Evolutionary conservation across 1,140 invertebrate genomes (phyloP).

Genomic region (Caligus rogercresseyi): DNA sequence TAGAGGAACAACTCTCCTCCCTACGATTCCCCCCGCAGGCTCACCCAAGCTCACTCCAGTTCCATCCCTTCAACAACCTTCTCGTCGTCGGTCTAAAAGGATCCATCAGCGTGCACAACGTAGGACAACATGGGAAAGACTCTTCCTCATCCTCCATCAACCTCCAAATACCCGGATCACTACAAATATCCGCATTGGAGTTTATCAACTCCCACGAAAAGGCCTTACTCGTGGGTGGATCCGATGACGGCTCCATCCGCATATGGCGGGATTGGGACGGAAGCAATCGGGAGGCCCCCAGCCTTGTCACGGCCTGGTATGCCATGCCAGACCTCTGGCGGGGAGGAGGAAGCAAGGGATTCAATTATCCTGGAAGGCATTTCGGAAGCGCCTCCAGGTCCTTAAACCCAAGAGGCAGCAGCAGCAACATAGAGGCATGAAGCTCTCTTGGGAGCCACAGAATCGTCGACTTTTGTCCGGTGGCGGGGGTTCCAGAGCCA

Average conservation of each 20-base stretch:
- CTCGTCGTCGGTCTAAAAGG: neutral
- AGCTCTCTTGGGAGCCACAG: neutral
- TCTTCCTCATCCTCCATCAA: neutral
- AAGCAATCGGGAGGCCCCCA: neutral
- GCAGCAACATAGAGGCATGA: neutral
- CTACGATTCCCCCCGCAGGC: neutral
- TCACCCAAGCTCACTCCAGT: neutral
- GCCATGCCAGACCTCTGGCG: neutral
- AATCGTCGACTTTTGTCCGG: neutral
- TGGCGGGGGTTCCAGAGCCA: neutral
- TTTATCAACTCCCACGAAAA: conserved; percentile 15
- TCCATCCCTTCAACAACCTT: conserved; percentile 12
- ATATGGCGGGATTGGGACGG: neutral
- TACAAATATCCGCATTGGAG: conserved; percentile 2
- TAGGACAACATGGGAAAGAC: no score
- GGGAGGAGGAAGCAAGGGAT: neutral
- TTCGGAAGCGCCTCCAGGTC: neutral
- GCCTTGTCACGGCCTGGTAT: conserved; percentile 10
- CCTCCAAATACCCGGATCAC: neutral
- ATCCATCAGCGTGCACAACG: neutral
- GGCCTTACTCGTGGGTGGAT: conserved; percentile 6
- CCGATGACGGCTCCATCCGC: conserved; percentile 7
- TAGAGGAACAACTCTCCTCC: neutral
- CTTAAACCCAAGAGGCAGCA: neutral
- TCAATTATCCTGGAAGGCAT: neutral